Percentiles rank a stretch among this genome's conserved stretches.
Conservation (phyloP, 2,888 invertebrate genomes). For the Tipula lateralis region DNA sequence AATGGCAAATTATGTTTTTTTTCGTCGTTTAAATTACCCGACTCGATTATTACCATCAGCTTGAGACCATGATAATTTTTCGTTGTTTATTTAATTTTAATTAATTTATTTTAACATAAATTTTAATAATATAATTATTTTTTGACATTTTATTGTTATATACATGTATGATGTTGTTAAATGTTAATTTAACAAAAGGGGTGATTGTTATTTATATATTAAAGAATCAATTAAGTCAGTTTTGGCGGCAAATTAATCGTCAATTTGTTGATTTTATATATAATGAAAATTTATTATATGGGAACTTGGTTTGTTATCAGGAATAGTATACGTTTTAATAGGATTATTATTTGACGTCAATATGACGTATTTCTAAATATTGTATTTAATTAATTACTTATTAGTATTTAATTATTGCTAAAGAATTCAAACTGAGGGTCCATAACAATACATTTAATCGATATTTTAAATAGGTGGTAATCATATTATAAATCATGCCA, state of each 20-base stretch:
- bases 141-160: background rate
- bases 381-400: too few relatives aligned
- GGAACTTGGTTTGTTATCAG: background rate
- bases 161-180: background rate
- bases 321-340: background rate
- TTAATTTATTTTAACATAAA: conserved; percentile 19
- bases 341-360: background rate
- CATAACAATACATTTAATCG: too few relatives aligned
- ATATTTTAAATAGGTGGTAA: too few relatives aligned
- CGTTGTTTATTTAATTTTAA: background rate
- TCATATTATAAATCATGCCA: too few relatives aligned
- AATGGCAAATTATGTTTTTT: background rate
- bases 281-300: background rate
- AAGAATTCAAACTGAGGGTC: too few relatives aligned
- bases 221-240: conserved; percentile 1
- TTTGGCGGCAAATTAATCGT: background rate
- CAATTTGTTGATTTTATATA: background rate
- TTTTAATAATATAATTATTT: conserved; percentile 19
- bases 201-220: background rate
- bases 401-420: too few relatives aligned
- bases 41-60: background rate
- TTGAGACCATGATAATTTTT: conserved; percentile 9
- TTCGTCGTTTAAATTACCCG: background rate
- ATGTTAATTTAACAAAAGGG: background rate
- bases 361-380: too few relatives aligned